Evolutionary conservation across 2,113 vertebrate genomes (phyloP).

Genomic region (Oncorhynchus nerka): DNA sequence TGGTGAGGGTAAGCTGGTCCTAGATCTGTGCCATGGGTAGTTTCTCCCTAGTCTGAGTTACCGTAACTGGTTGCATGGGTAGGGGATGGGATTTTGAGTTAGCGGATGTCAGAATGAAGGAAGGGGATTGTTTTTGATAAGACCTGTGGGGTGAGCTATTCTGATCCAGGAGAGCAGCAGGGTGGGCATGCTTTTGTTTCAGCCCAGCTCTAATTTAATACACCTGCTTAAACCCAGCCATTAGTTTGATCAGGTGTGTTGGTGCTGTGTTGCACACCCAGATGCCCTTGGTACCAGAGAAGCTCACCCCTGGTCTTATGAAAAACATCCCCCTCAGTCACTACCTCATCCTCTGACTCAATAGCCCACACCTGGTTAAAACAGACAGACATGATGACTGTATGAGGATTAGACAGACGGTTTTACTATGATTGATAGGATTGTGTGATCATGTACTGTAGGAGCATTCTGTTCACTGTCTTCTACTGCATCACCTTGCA

Average conservation of each 20-base stretch:
- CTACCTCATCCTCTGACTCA: no score
- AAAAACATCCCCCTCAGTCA: no score
- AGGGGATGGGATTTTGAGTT: conserved; percentile 31
- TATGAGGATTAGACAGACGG: conserved; percentile 26
- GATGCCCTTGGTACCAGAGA: no score
- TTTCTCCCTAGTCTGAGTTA: conserved; percentile 49
- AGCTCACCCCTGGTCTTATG: no score
- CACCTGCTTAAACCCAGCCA: no score
- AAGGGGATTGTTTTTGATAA: conserved; percentile 12
- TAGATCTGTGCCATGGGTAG: conserved; percentile 19
- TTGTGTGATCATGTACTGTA: conserved; percentile 49
- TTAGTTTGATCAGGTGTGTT: no score
- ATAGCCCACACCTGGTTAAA: not conserved
- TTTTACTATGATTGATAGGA: conserved; percentile 37
- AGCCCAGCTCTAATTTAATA: no score
- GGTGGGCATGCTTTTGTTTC: no score
- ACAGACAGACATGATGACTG: not conserved
- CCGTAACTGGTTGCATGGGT: conserved; percentile 17
- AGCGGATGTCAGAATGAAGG: conserved; percentile 12
- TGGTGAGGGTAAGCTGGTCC: conserved; percentile 6
- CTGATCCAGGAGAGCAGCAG: not conserved
- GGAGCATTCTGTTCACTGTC: not conserved
- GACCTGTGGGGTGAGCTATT: not conserved
- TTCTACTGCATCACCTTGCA: conserved; percentile 28
- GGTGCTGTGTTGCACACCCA: no score